Base-by-base conservation (phyloP, 2,113 vertebrate genomes). In the Beaufortia kweichowensis region DNA sequence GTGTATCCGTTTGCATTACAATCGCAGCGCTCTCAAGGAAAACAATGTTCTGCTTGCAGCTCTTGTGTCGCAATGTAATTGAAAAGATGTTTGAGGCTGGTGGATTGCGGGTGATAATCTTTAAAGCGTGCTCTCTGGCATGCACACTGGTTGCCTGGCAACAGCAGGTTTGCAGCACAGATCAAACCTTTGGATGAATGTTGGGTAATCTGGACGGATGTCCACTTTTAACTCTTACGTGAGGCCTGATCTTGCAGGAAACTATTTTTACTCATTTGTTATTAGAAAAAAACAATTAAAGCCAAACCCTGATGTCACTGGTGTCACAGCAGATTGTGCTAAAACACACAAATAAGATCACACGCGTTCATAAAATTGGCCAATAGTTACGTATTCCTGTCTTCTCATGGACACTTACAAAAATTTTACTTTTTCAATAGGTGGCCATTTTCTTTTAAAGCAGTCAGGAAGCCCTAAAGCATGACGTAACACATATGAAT, bases 141-240 rank as follows among this genome's bases (percentile, higher is more conserved):
- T 72, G 74, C 67, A 72, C 26, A 2, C 3, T 6, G 35, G 79
- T 77, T 81, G 74, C 79, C 61, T 81, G 35, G 79, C 79, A 81
- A 81, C 79, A 81, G 60, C 57, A 68, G 33, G 60, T 70, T 62
- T 43, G 29, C 28, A 11, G 55, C 19, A 68, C 23, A 46, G 19
- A 15, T 56, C 41, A 23, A 23, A 12, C 24, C 55, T 43, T 55
- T 24, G 10, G 17, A 24, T 57, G 11, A 64, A 57, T 39, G 1
- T 24, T 50, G 50, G 2, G 26, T 46, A 28, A 29, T 76, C 53
- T 9, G 1, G 26, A 46, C 11, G 23, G 29, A 29, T 21, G 17
- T 50, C 7, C 62, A 41, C 33, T n/a, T 62, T 3, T 12, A 46
- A 10, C 41, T 46, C 41, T 46, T 15, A 17, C 11, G 14, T 46